phyloP scores from a whole-genome alignment of 2,888 invertebrate species.

The Macrosiphum euphorbiae region DNA sequence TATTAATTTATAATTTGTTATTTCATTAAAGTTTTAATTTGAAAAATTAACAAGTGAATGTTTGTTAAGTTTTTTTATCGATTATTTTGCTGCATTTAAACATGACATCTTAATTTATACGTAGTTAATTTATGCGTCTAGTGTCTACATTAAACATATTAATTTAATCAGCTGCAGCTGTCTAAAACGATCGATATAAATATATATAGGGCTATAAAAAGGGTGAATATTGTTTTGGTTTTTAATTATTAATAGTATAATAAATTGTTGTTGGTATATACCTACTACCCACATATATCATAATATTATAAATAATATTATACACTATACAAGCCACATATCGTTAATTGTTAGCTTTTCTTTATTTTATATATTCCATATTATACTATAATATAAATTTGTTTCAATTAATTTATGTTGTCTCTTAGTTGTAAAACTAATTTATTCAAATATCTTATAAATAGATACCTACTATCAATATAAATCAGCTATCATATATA shows the following conservation, averaged over 20 bases:
- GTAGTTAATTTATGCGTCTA: constrained; percentile 18
- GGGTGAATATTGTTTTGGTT: neutral
- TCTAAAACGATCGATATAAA: constrained; percentile 4
- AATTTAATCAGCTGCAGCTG: neutral
- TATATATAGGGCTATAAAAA: neutral
- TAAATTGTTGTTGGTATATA: neutral
- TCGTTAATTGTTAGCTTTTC: neutral
- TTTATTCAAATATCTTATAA: neutral
- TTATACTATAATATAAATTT: neutral
- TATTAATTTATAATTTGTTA: neutral
- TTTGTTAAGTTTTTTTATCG: neutral
- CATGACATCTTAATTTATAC: constrained; percentile 20
- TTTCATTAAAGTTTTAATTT: neutral
- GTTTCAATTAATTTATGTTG: neutral
- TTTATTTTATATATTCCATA: neutral
- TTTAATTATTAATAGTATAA: neutral
- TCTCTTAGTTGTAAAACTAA: neutral
- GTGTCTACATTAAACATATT: neutral
- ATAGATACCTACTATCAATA: no score
- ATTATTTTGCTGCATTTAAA: neutral
- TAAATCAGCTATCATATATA: no score
- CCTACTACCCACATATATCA: no score
- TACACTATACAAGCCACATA: neutral
- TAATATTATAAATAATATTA: no score
- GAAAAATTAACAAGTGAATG: neutral